phyloP scores from a whole-genome alignment of 1,140 invertebrate genomes.

The Apis laboriosa region DNA sequence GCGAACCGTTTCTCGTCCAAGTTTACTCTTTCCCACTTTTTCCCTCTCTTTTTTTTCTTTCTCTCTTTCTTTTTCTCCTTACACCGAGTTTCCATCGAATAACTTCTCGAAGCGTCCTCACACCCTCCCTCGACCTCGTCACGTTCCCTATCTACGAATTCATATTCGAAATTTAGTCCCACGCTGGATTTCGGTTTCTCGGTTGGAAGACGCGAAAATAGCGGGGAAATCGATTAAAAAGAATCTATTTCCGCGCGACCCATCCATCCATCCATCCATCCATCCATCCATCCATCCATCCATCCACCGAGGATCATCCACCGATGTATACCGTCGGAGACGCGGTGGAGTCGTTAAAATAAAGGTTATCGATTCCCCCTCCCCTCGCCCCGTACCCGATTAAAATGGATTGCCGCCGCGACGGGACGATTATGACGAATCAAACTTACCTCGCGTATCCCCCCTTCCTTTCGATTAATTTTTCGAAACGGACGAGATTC shows the following conservation, averaged over 20 bases:
- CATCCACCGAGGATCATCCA: not conserved
- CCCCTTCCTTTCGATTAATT: too few relatives aligned
- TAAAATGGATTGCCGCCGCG: not conserved
- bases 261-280: not conserved
- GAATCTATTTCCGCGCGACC: conserved; percentile 4
- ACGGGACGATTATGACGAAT: not conserved
- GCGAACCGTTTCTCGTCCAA: conserved; percentile 36
- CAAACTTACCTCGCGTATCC: too few relatives aligned
- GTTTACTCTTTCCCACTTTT: conserved; percentile 35
- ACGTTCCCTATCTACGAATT: not conserved
- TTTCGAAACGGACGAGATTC: not conserved
- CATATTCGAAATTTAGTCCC: conserved; percentile 2
- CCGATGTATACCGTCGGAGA: not conserved
- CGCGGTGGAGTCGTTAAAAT: conserved; percentile 15
- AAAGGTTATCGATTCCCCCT: conserved; percentile 20
- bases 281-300: not conserved
- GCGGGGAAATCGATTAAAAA: conserved; percentile 6
- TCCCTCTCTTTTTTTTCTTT: too few relatives aligned
- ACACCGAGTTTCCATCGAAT: not conserved
- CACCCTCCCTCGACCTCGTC: conserved; percentile 15
- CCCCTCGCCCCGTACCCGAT: not conserved
- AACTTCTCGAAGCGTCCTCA: conserved; percentile 29
- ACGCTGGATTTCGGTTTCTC: not conserved
- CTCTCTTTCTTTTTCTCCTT: not conserved
- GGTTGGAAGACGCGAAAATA: not conserved